Base-by-base conservation (phyloP, 2,797 vertebrate species). In the Columba guinea region DNA sequence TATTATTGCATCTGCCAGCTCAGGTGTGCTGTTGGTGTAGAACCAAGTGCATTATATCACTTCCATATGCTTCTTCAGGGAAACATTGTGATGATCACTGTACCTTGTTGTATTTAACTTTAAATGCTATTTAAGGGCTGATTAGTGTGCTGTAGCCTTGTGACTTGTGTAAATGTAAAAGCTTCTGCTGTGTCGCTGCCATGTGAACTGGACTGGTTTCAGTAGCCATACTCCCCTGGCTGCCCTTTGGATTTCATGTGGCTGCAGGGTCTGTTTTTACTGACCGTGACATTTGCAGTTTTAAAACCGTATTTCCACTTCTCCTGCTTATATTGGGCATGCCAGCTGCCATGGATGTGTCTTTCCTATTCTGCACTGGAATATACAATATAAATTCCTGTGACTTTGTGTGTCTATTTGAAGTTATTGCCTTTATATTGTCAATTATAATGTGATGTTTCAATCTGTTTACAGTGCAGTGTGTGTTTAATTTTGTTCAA, bases 371-470 rank as follows among this genome's bases (percentile, higher is more conserved):
- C 49, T 77, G 60, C 53, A 26, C 3, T 35, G 32, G 41, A 85
- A 53, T 46, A 60, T 18, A 9, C 13, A 63, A 6, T 39, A 39
- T 21, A 28, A 79, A 70, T 52, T 44, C 27, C 10, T 21, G 5
- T 49, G 39, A 3, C 24, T 89, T 92, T 87, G 4, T 70, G 79
- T 70, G 10, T 64, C 12, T 77, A 3, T 65, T 53, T 69, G 39
- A 67, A 56, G 46, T 65, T 41, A 30, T 1, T 89, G 19, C 16
- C 28, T 28, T 74, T 53, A 27, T 22, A 11, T 30, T 73, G 7
- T 48, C 35, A 16, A 24, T 34, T 81, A 13, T 20, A 34, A 67
- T 20, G 20, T 0, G 0, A 3, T 6, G 22, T 69, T 84, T 64
- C 24, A 28, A 18, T 39, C 39, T 67, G 22, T 77, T 68, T 71